Evolutionary conservation across 2,888 invertebrate genomes (phyloP).

Genomic region (Drosophila mayaguana): DNA sequence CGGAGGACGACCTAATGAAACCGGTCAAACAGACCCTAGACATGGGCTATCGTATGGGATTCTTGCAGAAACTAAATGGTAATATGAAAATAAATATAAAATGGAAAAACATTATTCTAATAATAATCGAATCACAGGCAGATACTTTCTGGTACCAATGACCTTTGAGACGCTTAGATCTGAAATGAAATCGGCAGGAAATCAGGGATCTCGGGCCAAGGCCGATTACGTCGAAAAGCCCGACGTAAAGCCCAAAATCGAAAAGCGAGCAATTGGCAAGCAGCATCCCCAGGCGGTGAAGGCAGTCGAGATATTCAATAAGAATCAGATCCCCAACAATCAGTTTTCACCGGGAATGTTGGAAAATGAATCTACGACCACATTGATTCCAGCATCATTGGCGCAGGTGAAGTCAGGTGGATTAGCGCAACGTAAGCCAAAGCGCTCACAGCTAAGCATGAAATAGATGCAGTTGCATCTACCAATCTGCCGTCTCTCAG

Average conservation of each 20-base stretch:
- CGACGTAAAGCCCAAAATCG: neutral
- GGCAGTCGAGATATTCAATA: conserved; percentile 6
- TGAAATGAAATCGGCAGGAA: conserved; percentile 28
- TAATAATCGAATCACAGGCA: conserved; percentile 27
- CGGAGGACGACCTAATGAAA: conserved; percentile 45
- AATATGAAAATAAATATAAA: neutral
- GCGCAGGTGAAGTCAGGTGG: conserved; percentile 1
- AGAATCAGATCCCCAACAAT: neutral
- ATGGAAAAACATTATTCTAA: neutral
- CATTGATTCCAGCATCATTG: conserved; percentile 26
- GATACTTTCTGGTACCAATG: conserved; percentile 59
- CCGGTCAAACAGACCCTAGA: conserved; percentile 66
- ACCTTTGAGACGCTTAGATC: conserved; percentile 43
- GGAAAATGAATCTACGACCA: conserved; percentile 27
- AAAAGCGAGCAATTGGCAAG: conserved; percentile 18
- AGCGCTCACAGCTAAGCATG: conserved; percentile 17
- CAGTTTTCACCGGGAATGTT: neutral
- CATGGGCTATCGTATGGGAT: conserved; percentile 56
- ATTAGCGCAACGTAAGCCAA: conserved; percentile 23
- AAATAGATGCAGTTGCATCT: conserved; percentile 19
- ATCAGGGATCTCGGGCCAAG: neutral
- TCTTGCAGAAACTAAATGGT: conserved; percentile 63
- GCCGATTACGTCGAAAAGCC: neutral
- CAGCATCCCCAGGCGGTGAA: conserved; percentile 5
- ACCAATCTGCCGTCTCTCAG: neutral